phyloP scores from a whole-genome alignment of 2,888 invertebrate species.

The Pherbina coryleti region DNA sequence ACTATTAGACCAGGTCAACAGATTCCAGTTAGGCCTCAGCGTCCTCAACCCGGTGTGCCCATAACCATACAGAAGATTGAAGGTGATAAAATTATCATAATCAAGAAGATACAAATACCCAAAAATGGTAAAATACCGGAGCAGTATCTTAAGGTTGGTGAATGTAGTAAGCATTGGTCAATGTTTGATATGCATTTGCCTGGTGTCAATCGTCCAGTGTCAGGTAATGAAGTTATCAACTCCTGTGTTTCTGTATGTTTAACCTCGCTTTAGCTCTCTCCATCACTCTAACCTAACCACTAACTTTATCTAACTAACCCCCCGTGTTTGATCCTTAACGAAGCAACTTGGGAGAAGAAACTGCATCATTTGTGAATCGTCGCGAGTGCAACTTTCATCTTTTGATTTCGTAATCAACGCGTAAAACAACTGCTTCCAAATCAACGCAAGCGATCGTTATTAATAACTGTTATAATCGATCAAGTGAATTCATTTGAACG shows the following conservation, averaged over 20 bases:
- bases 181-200: slow-evolving; percentile 33
- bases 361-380: background rate
- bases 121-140: slow-evolving; percentile 69
- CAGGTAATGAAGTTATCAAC: background rate
- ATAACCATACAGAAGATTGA: slow-evolving; percentile 69
- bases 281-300: background rate
- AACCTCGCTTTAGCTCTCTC: too few species aligned
- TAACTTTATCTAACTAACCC: background rate
- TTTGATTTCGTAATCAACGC: background rate
- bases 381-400: background rate
- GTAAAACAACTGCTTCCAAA: background rate
- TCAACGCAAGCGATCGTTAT: background rate
- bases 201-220: background rate
- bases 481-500: background rate
- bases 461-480: background rate
- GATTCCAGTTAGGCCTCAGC: slow-evolving; percentile 52
- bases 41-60: slow-evolving; percentile 64
- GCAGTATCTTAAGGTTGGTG: slow-evolving; percentile 68
- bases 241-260: background rate
- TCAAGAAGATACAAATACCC: slow-evolving; percentile 68
- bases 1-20: slow-evolving; percentile 48
- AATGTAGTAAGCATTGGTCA: slow-evolving; percentile 28
- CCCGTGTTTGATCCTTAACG: too few species aligned
- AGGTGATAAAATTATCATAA: slow-evolving; percentile 70
- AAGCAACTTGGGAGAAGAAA: slow-evolving; percentile 3